phyloP scores from a whole-genome alignment of 2,888 invertebrate genomes.

The Cephus rjabovi region DNA sequence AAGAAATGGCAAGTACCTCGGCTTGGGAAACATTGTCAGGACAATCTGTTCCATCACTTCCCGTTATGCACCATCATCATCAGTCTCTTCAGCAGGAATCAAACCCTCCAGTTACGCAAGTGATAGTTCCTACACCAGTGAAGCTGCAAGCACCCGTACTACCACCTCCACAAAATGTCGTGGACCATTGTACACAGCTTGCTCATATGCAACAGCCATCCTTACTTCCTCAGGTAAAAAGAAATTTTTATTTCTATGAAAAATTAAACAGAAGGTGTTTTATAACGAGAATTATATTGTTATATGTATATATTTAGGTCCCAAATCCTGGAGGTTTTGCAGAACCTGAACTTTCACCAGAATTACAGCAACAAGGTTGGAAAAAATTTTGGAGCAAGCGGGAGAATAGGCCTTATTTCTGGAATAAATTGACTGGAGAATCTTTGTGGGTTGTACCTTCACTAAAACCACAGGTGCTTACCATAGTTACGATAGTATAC shows the following conservation, averaged over 20 bases:
- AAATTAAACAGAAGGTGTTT: no score
- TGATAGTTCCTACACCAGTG: slow-evolving; percentile 66
- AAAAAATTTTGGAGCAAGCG: slow-evolving; percentile 96
- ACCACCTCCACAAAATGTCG: slow-evolving; percentile 52
- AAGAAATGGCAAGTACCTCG: slow-evolving; percentile 64
- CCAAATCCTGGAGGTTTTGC: slow-evolving; percentile 45
- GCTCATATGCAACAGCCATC: slow-evolving; percentile 61
- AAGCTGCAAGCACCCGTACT: slow-evolving; percentile 62
- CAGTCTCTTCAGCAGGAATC: slow-evolving; percentile 55
- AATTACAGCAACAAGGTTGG: slow-evolving; percentile 91
- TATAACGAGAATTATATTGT: no score
- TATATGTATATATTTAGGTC: not conserved
- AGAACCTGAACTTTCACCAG: slow-evolving; percentile 72
- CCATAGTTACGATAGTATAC: not conserved
- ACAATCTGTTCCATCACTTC: slow-evolving; percentile 46
- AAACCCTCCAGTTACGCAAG: slow-evolving; percentile 54
- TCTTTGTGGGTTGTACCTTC: slow-evolving; percentile 97
- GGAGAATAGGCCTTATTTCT: slow-evolving; percentile 95
- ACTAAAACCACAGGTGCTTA: slow-evolving; percentile 74
- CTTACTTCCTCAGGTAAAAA: slow-evolving; percentile 50
- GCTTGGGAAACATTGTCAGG: slow-evolving; percentile 64
- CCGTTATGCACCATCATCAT: slow-evolving; percentile 55
- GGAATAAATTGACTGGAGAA: slow-evolving; percentile 95
- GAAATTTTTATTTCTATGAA: not conserved
- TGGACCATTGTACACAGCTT: slow-evolving; percentile 54